phyloP scores from a whole-genome alignment of 2,888 invertebrate genomes.

The Ectemnius lituratus region DNA sequence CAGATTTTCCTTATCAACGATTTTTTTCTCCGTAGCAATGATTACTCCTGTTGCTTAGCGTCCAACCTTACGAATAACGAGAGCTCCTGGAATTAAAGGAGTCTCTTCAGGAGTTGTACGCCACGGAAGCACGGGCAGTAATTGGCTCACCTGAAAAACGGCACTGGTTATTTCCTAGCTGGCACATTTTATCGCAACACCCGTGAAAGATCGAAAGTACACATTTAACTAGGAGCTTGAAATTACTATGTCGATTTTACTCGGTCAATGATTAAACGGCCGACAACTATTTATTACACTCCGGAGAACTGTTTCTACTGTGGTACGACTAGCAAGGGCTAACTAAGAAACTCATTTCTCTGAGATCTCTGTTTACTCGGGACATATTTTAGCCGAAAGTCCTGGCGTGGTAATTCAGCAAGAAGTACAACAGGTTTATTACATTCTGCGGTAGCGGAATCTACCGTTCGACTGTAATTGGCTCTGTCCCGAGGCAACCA shows the following conservation, averaged over 20 bases:
- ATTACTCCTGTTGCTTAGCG: conserved; percentile 33
- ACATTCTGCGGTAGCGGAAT: neutral
- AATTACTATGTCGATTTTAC: too few species aligned
- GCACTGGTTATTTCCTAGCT: neutral
- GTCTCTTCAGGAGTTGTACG: conserved; percentile 16
- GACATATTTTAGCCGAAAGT: neutral
- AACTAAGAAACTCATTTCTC: too few species aligned
- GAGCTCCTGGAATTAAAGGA: conserved; percentile 42
- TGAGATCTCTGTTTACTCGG: neutral
- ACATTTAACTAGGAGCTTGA: conserved; percentile 14
- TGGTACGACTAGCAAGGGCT: too few species aligned
- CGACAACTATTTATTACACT: too few species aligned
- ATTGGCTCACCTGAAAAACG: conserved; percentile 26
- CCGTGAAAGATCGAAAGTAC: conserved; percentile 2
- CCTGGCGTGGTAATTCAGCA: conserved; percentile 1
- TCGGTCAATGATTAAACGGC: too few species aligned
- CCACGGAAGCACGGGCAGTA: conserved; percentile 27
- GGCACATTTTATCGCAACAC: neutral
- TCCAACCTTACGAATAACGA: conserved; percentile 47
- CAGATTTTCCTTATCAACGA: conserved; percentile 24
- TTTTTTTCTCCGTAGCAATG: conserved; percentile 21
- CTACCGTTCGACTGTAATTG: too few species aligned
- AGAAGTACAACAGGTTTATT: conserved; percentile 8
- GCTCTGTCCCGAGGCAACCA: too few species aligned
- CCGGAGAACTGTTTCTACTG: too few species aligned